phyloP scores from a whole-genome alignment of 1,140 invertebrate species.

The Vanessa tameamea region DNA sequence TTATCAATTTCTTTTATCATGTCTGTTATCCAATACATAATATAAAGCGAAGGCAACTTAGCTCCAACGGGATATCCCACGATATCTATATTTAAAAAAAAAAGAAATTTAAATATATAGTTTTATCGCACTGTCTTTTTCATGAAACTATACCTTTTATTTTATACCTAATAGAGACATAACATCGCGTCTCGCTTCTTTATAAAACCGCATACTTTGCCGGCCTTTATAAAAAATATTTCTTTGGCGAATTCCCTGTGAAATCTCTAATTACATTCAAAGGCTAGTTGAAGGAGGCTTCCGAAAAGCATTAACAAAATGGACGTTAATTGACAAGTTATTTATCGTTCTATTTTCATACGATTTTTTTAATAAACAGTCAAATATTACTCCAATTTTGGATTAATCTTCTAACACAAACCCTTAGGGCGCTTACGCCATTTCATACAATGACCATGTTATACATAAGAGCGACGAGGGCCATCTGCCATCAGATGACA shows the following conservation, averaged over 20 bases:
- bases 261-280: constrained; percentile 32
- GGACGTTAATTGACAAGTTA: neutral
- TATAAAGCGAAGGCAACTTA: no score
- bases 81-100: no score
- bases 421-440: no score
- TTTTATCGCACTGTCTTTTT: neutral
- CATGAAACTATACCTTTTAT: constrained; percentile 5
- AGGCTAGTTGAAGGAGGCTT: constrained; percentile 4
- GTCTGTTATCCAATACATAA: no score
- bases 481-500: no score
- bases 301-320: constrained; percentile 1
- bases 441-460: no score
- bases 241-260: constrained; percentile 26
- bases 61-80: no score
- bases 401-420: no score
- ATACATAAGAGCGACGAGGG: no score
- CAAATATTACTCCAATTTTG: no score
- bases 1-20: no score
- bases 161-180: constrained; percentile 27
- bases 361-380: neutral
- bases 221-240: constrained; percentile 10
- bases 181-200: constrained; percentile 11
- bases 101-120: neutral
- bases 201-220: constrained; percentile 23
- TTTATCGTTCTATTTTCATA: neutral